Evolutionary conservation across 2,797 vertebrate species (phyloP).

Genomic region (Siniperca scherzeri): DNA sequence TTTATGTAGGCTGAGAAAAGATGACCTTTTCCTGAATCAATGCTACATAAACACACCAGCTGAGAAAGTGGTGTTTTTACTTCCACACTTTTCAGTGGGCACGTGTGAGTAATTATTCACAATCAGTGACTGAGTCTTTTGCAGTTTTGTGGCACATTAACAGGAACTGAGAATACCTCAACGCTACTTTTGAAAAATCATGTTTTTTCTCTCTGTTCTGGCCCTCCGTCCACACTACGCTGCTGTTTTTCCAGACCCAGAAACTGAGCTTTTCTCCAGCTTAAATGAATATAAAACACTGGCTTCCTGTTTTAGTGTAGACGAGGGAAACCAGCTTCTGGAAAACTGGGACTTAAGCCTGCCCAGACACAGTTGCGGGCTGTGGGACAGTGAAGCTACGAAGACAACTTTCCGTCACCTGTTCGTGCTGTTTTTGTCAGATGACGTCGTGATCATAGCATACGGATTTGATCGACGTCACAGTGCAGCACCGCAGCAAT

Average conservation of each 20-base stretch:
- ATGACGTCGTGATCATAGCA: too few relatives aligned
- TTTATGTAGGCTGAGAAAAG: background rate
- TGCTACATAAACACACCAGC: slow-evolving; percentile 7
- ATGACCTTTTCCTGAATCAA: background rate
- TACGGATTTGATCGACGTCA: too few relatives aligned
- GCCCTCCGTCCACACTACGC: background rate
- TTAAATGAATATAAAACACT: background rate
- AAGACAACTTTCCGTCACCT: too few relatives aligned
- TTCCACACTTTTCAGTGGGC: background rate
- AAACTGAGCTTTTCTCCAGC: background rate
- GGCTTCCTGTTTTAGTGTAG: background rate
- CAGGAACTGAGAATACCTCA: background rate
- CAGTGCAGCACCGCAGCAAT: too few relatives aligned
- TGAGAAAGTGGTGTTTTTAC: background rate
- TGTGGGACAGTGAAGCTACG: too few relatives aligned
- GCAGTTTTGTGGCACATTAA: slow-evolving; percentile 9
- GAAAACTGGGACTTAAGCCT: background rate
- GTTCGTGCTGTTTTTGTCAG: too few relatives aligned
- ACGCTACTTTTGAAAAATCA: background rate
- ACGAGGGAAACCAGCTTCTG: background rate
- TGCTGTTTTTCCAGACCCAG: background rate
- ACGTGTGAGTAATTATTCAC: slow-evolving; percentile 19
- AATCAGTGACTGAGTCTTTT: background rate
- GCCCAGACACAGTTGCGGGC: too few relatives aligned
- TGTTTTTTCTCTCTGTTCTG: background rate